Evolutionary conservation across 1,140 invertebrate species (phyloP), one percentile per base, ranked within the genome.

Genomic region (Tyrophagus putrescentiae): DNA sequence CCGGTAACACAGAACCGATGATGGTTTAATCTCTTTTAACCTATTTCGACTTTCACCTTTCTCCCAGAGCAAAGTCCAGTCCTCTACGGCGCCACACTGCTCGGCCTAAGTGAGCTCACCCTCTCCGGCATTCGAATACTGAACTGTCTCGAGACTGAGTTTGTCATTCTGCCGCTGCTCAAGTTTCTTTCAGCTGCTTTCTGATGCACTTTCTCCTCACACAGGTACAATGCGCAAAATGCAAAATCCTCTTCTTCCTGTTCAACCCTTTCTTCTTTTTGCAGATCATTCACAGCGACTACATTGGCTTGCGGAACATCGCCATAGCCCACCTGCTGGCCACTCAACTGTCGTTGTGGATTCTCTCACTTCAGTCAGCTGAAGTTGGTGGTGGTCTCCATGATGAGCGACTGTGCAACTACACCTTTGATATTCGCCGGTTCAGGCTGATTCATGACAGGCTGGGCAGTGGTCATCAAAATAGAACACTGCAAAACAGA

Each of bases 121-220:
- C 16, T 32, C n/a, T 45, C 53, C 29, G 44, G 53, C 27, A 45
- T 64, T 0, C 34, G 62, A 28, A 28, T 63, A n/a, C 23, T 42
- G 18, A 25, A 59, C 13, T 64, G 60, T 36, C 5, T 63, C 11
- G 18, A 62, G 6, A 25, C 42, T 18, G n/a, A 62, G 32, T 62
- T 58, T 18, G 16, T 64, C 16, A 25, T 64, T n/a, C 16, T 64
- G 16, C 57, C 63, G 16, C 27, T 64, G n/a, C 34, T 63, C 2
- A 53, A 64, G 31, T 64, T 64, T 7, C 39, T 9, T 64, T 52
- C 31, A 50, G 39, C 23, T 36, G 61, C 29, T 31, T 63, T 25
- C 31, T 64, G 2, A 62, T 64, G 54, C 63, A 64, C 29, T 64
- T 62, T 34, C 44, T 64, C 1, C 44, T 64, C 13, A 50, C 53